Base-by-base conservation (phyloP, 2,888 invertebrate species). In the Anaspis maculata region DNA sequence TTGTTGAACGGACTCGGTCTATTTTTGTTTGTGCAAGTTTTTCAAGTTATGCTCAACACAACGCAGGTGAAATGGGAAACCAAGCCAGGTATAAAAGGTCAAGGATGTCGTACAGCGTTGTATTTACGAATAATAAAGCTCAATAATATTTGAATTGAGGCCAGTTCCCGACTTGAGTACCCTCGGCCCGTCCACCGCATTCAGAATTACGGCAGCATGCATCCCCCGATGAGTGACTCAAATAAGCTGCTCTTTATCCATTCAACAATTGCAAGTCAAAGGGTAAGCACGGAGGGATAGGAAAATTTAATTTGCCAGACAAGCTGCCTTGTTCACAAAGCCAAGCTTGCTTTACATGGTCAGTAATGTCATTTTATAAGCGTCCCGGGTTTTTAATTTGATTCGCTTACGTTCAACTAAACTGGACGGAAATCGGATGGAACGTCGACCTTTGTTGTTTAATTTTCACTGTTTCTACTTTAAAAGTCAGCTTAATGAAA, bases 341-440 rank as follows among this genome's bases (percentile, higher is more conserved):
- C 42, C 36, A 38, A 35, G 37, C 42, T 41, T 37, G 41, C 44
- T 48, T 44, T 45, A 40, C 41, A 42, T 47, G 46, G 47, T 42
- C 45, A 44, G 42, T 49, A 50, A 50, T 42, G 46, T 45, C 45
- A 46, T 51, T 52, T 49, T 47, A 41, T 46, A 46, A 44, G 42
- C 49, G 45, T 46, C 45, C 44, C 42, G 41, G 44, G 41, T 49
- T 52, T 55, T 54, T 52, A 52, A 52, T 51, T 55, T 48, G 48
- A 45, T 42, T 42, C 39, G 30, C 23, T 41, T 34, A 38, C 34
- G 35, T 37, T 35, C 35, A 34, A 41, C 37, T 32, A 37, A 35
- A 40, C 31, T 15, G 30, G 32, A 35, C 27, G 32, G 15, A 35
- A 38, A 41, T 38, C 35, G 37, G 34, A 27, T 31, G 40, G 30